Percentiles rank a stretch among this genome's conserved stretches.
Evolutionary conservation across 2,113 vertebrate species (phyloP).

Genomic region (Alouatta palliata): DNA sequence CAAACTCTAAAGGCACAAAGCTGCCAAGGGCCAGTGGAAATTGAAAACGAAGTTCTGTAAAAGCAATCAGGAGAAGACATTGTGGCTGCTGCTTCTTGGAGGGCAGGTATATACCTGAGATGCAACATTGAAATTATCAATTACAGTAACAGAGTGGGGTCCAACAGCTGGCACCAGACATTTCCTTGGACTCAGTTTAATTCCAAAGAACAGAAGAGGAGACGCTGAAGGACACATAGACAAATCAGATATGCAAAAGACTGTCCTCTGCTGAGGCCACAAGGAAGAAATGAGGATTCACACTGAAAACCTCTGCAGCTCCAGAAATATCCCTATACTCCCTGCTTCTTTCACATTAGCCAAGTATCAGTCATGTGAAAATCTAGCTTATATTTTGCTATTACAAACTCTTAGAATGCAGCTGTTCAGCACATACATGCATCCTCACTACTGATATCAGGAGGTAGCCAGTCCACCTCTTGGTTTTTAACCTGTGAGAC

Average conservation of each 20-base stretch:
- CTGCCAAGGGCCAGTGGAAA: not conserved
- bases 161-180: not conserved
- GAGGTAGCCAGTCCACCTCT: not conserved
- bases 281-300: not conserved
- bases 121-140: too few relatives aligned
- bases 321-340: too few relatives aligned
- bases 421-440: rapidly evolving
- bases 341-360: not conserved
- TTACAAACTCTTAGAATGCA: not conserved
- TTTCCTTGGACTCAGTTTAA: not conserved
- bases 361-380: not conserved
- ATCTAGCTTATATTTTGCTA: not conserved
- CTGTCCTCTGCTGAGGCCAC: not conserved
- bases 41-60: not conserved
- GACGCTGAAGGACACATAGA: not conserved
- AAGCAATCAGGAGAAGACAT: not conserved
- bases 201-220: not conserved
- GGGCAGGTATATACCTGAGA: not conserved
- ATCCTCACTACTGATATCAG: too few relatives aligned
- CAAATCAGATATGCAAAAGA: not conserved
- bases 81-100: not conserved
- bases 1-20: not conserved
- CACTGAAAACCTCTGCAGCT: rapidly evolving
- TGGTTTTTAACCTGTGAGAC: not conserved
- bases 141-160: not conserved